Percentiles rank a stretch among this genome's conserved stretches.
phyloP scores from a whole-genome alignment of 2,797 vertebrate genomes.

The Ctenopoma kingsleyae region DNA sequence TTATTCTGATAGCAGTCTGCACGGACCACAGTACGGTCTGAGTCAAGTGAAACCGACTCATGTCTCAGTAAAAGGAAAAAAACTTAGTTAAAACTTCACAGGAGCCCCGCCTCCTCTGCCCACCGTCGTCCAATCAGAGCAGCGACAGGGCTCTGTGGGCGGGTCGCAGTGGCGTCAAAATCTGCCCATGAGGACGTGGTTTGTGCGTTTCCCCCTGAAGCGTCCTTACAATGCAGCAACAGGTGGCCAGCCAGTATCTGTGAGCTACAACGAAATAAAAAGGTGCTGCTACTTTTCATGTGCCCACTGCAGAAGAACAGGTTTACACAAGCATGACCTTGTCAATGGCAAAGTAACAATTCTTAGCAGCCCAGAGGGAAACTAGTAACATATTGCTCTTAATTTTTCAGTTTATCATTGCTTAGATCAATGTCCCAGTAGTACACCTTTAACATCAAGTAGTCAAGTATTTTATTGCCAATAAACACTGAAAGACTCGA shows the following conservation, averaged over 20 bases:
- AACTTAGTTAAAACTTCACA: slow-evolving; percentile 25
- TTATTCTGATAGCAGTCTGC: neutral
- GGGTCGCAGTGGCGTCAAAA: slow-evolving; percentile 40
- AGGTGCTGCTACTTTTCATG: slow-evolving; percentile 23
- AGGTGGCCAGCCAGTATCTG: slow-evolving; percentile 60
- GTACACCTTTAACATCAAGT: neutral
- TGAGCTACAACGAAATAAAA: slow-evolving; percentile 21
- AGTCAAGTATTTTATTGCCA: neutral
- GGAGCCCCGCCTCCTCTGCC: slow-evolving; percentile 21
- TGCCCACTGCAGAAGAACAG: neutral
- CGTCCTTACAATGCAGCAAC: slow-evolving; percentile 62
- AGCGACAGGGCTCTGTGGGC: slow-evolving; percentile 9
- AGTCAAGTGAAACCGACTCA: neutral
- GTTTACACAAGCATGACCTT: slow-evolving; percentile 2
- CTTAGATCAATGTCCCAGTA: neutral
- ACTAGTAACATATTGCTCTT: neutral
- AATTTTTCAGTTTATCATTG: neutral
- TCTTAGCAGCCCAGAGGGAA: neutral
- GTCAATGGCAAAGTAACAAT: neutral
- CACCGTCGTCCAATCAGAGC: slow-evolving; percentile 70
- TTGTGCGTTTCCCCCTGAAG: slow-evolving; percentile 2
- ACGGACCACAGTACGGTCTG: neutral
- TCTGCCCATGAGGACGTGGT: slow-evolving; percentile 69
- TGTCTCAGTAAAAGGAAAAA: neutral
- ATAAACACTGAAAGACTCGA: no score